Evolutionary conservation across 2,113 vertebrate genomes (phyloP), one percentile per base, ranked within the genome.

Genomic region (Crotalus viridis): DNA sequence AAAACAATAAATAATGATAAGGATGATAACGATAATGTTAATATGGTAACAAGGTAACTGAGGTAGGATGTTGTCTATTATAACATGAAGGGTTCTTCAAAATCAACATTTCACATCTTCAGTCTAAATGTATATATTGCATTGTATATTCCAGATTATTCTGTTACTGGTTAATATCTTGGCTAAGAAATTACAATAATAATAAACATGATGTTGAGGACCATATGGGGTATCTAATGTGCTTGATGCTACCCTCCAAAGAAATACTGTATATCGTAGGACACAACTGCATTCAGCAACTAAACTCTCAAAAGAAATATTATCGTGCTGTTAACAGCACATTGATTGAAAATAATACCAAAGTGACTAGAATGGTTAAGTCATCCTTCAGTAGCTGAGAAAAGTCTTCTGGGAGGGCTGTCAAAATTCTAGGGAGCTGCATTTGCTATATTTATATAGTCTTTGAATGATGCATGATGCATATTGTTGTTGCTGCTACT

Each of bases 361-460:
- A 93, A 92, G 92, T 8, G 26, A 51, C 88, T 85, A 92, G 59
- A 19, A 48, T 93, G 93, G 55, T 87, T 52, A 22, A 0, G 0
- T 39, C 0, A 64, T 55, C 92, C 93, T 94, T 92, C 48, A 93
- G 91, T 89, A 56, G 48, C 93, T 48, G 52, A 61, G 10, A 7
- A 95, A n/a, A 57, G 43, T 59, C 26, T 85, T 22, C 33, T 21
- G 87, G 57, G 33, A n/a, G 61, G 6, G 54, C 64, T 69, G 46
- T 69, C 48, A 46, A 28, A 22, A 28, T 90, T 69, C 61, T 52
- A 64, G 59, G 59, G 61, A 90, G 28, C 89, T 69, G 19, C 17
- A 69, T 10, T n/a, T 33, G 5, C 61, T n/a, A 69, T 28, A 74
- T 90, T 90, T 90, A 69, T 64, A 46, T 24, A 74, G 26, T 33